Conservation (phyloP, 2,888 invertebrate genomes). For the Tipula vernalis region DNA sequence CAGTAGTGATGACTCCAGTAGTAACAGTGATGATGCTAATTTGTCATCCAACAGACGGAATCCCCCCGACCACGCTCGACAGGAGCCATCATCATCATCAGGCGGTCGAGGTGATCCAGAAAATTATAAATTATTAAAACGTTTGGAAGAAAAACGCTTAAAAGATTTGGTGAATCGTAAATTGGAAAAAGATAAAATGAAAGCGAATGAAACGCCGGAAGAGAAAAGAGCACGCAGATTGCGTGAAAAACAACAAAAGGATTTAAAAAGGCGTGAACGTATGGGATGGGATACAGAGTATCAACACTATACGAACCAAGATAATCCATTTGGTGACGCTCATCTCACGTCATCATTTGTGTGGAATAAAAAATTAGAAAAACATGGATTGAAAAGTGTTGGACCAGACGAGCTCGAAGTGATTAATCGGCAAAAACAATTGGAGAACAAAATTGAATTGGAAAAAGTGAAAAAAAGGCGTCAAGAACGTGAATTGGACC, state of each 20-base stretch:
- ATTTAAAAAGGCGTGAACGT: constrained; percentile 70
- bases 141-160: constrained; percentile 58
- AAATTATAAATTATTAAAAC: constrained; percentile 45
- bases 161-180: constrained; percentile 50
- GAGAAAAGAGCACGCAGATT: constrained; percentile 79
- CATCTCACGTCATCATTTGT: constrained; percentile 90
- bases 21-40: neutral
- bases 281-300: constrained; percentile 99
- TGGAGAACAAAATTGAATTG: constrained; percentile 82
- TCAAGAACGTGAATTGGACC: constrained; percentile 76
- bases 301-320: constrained; percentile 91
- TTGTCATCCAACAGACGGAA: neutral
- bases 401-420: constrained; percentile 69
- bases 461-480: constrained; percentile 91
- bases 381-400: constrained; percentile 74
- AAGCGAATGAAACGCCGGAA: constrained; percentile 89
- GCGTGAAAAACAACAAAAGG: constrained; percentile 84
- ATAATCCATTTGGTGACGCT: constrained; percentile 97
- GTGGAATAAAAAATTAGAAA: constrained; percentile 92
- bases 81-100: neutral
- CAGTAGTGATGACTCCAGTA: neutral
- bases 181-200: constrained; percentile 60
- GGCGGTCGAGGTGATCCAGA: neutral
- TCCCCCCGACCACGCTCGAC: neutral
- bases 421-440: constrained; percentile 71